Evolutionary conservation across 2,888 invertebrate species (phyloP).

Genomic region (Eupelmus urozonus): DNA sequence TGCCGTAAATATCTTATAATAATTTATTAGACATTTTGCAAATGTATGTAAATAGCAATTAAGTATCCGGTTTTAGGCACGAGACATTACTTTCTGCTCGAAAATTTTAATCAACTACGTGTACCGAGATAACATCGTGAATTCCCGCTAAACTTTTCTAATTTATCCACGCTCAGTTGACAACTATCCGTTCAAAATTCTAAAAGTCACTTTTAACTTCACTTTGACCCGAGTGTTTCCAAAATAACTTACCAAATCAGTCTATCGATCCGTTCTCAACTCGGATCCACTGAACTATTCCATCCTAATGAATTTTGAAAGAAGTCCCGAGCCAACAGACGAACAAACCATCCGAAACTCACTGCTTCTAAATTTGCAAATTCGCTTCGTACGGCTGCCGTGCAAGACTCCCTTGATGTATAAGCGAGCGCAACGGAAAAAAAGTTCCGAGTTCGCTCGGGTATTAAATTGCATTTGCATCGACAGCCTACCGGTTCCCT

Average conservation of each 20-base stretch:
- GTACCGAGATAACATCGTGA: too few relatives aligned
- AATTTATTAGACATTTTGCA: too few relatives aligned
- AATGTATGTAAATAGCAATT: not conserved
- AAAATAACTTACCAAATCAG: too few relatives aligned
- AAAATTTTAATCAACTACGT: too few relatives aligned
- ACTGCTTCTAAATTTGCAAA: conserved; percentile 9
- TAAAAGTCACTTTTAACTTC: conserved; percentile 2
- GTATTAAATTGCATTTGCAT: conserved; percentile 35
- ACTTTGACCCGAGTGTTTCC: too few relatives aligned
- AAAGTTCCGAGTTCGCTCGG: not conserved
- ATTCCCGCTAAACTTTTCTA: too few relatives aligned
- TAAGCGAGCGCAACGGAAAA: not conserved
- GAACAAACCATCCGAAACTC: conserved; percentile 3
- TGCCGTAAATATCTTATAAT: too few relatives aligned
- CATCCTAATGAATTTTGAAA: conserved; percentile 20
- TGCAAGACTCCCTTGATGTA: not conserved
- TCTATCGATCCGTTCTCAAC: too few relatives aligned
- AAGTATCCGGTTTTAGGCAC: too few relatives aligned
- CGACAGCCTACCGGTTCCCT: conserved; percentile 39
- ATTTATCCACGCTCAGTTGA: too few relatives aligned
- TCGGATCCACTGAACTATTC: not conserved
- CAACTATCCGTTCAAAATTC: not conserved
- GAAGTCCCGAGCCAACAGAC: not conserved
- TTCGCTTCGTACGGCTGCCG: not conserved
- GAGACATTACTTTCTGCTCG: too few relatives aligned